These are phyloP conservation scores for Argynnis bischoffii DNA, from an alignment of 2,888 invertebrate species.

Conservation along the genomic window DNA sequence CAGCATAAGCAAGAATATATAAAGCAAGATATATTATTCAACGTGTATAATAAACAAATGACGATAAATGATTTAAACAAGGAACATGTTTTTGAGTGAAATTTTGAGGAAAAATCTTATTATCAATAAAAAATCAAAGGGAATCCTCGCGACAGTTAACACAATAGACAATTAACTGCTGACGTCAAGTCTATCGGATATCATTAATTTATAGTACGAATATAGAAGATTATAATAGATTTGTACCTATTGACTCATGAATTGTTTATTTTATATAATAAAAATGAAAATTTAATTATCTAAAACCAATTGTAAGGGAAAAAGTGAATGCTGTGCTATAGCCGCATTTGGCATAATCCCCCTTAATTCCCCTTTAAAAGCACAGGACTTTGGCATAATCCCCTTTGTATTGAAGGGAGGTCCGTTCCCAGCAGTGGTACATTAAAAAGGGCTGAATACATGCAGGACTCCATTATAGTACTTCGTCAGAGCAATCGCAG, in stretches of 20 bases:
- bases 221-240: conserved; percentile 7
- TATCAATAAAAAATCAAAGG: conserved; percentile 21
- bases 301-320: not conserved
- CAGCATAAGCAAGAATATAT: not conserved
- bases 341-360: too few species aligned
- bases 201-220: not conserved
- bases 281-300: not conserved
- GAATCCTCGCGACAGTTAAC: conserved; percentile 18
- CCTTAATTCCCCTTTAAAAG: too few species aligned
- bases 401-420: too few species aligned
- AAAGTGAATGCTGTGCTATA: too few species aligned
- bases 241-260: conserved; percentile 1
- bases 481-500: too few species aligned
- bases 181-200: conserved; percentile 44
- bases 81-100: too few species aligned
- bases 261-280: conserved; percentile 11
- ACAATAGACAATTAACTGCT: conserved; percentile 54
- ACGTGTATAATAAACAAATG: too few species aligned
- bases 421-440: too few species aligned
- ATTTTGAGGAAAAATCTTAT: not conserved
- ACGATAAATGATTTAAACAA: too few species aligned
- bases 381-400: too few species aligned
- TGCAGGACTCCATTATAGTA: too few species aligned
- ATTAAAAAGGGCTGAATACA: too few species aligned
- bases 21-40: not conserved